Evolutionary conservation across 1,140 invertebrate species (phyloP).

Genomic region (Trichonephila inaurata): DNA sequence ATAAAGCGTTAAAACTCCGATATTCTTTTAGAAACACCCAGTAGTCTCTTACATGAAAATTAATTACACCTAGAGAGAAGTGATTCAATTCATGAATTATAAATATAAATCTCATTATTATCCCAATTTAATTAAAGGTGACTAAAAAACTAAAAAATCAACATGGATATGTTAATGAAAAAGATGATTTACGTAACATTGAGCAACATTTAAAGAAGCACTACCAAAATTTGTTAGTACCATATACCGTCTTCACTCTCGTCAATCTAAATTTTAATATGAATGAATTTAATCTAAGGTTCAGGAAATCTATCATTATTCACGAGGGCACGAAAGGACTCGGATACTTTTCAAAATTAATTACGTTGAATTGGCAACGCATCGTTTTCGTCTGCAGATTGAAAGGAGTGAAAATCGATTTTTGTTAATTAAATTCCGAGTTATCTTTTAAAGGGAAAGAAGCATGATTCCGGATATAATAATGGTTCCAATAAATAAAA

Average conservation of each 20-base stretch:
- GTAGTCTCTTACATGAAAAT: no score
- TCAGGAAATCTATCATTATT: neutral
- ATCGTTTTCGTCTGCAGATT: neutral
- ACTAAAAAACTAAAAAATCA: no score
- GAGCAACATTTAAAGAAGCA: no score
- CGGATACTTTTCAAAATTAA: neutral
- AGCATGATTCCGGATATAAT: constrained; percentile 34
- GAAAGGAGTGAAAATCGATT: neutral
- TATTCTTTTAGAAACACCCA: no score
- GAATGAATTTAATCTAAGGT: neutral
- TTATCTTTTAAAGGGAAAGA: neutral
- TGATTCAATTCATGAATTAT: no score
- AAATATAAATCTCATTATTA: no score
- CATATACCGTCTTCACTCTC: neutral
- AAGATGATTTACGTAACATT: no score
- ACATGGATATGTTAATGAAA: no score
- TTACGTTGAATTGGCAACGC: constrained; percentile 7
- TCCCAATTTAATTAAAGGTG: no score
- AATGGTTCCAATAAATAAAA: neutral
- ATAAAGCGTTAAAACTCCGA: no score
- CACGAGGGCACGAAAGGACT: neutral
- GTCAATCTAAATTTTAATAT: constrained; percentile 7
- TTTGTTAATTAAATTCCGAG: constrained; percentile 49
- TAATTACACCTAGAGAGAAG: no score
- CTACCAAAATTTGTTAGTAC: no score